Evolutionary conservation across 2,797 vertebrate species (phyloP), one percentile per base, ranked within the genome.

Genomic region (Netta rufina): DNA sequence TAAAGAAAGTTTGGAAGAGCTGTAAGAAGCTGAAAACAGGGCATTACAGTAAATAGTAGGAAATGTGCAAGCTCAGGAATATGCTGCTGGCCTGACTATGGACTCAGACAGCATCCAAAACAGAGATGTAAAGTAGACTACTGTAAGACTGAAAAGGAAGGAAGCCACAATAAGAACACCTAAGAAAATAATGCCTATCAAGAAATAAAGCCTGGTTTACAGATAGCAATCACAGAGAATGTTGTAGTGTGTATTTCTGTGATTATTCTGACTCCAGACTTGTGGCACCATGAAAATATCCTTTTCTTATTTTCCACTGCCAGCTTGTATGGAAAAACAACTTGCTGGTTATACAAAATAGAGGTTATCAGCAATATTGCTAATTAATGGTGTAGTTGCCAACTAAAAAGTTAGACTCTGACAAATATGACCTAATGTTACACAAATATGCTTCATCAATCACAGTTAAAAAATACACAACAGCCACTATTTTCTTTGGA

Each of bases 381-480:
- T 97, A 98, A 98, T 97, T 97, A 95, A 96, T 27, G 77, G 95
- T 98, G 51, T 95, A 83, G 92, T 47, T 98, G 97, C 98, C 98
- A 98, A 95, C 92, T 76, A 95, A 95, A 77, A 96, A 97, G 91
- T 87, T 92, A 94, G 93, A 95, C 80, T 91, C 86, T 93, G 86
- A 97, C 92, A 97, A 96, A 92, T 89, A 96, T 97, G 96, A 97
- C 85, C 93, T 97, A 96, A 97, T 82, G 90, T 95, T 97, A 87
- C 92, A 92, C 85, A 96, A 87, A 92, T 96, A 95, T 64, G 82
- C 90, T 95, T 93, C 97, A 97, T 95, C 92, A 96, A 95, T 97
- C 95, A 95, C 54, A 69, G 88, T 78, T 84, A 32, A 96, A 96
- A 96, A 84, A 80, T 78, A 76, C 49, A 87, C 49, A 97, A 87